Percentiles rank a stretch among this genome's conserved stretches.
These are phyloP conservation scores for Gyps fulvus DNA, from an alignment of 2,113 vertebrate species.

Conservation along the genomic window DNA sequence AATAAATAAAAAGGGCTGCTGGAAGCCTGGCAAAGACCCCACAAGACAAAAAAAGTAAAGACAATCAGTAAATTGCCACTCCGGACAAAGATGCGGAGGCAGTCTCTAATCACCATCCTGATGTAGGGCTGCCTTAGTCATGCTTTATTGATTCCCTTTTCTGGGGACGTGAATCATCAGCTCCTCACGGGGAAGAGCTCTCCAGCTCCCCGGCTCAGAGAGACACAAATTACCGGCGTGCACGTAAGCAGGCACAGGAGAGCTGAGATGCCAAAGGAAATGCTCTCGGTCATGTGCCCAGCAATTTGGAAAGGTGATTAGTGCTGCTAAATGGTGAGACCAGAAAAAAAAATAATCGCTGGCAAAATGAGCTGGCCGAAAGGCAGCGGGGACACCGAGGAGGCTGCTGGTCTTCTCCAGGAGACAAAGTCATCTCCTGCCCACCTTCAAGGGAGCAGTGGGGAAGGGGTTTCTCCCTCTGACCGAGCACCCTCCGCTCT, in stretches of 20 bases:
- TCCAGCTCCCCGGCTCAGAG: background rate
- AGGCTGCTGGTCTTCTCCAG: background rate
- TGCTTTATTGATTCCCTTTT: slow-evolving; percentile 37
- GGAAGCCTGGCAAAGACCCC: background rate
- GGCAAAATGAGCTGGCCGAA: background rate
- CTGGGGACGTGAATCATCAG: slow-evolving; percentile 43
- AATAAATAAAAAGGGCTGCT: background rate
- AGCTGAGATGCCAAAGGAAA: background rate
- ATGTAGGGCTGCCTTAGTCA: slow-evolving; percentile 42
- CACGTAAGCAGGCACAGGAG: background rate
- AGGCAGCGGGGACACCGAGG: background rate
- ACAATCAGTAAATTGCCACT: slow-evolving; percentile 33
- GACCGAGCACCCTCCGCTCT: fast-evolving
- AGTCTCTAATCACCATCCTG: background rate
- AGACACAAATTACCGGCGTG: background rate
- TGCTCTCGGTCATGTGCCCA: background rate
- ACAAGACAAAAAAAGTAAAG: background rate
- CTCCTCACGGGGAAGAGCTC: slow-evolving; percentile 33
- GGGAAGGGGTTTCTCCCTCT: background rate
- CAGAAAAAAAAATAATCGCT: background rate
- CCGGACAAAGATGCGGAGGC: slow-evolving; percentile 15
- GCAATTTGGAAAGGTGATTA: background rate
- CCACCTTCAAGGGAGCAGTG: background rate
- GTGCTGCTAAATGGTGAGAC: background rate
- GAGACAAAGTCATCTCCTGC: background rate